Conservation (phyloP, 2,888 invertebrate species). For the Galerucella nymphaeae region DNA sequence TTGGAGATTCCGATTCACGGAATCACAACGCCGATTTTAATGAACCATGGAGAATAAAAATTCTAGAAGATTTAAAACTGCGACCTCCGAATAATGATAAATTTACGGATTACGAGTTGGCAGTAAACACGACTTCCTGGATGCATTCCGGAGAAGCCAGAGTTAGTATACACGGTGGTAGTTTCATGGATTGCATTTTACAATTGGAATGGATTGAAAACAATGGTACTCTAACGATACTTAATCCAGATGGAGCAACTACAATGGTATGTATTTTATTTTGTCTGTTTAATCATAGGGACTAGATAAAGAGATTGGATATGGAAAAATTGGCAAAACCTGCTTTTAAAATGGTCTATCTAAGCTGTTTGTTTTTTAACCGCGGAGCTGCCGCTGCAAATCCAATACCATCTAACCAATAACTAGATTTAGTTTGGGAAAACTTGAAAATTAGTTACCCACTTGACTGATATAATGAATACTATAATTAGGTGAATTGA, state of each 20-base stretch:
- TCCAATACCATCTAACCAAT: no score
- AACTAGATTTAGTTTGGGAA: no score
- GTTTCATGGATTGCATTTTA: slow-evolving; percentile 80
- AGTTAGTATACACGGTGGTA: slow-evolving; percentile 56
- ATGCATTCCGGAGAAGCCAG: slow-evolving; percentile 85
- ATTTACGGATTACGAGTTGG: slow-evolving; percentile 73
- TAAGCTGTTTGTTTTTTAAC: no score
- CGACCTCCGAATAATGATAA: slow-evolving; percentile 63
- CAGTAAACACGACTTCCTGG: slow-evolving; percentile 88
- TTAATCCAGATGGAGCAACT: slow-evolving; percentile 81
- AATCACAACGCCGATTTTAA: slow-evolving; percentile 71
- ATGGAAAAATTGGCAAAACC: no score
- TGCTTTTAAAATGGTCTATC: no score
- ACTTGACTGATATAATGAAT: no score
- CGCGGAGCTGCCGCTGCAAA: no score
- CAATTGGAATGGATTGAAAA: slow-evolving; percentile 85
- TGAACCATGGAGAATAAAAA: slow-evolving; percentile 80
- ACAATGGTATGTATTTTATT: slow-evolving; percentile 71
- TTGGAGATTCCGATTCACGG: slow-evolving; percentile 53
- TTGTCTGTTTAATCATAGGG: not conserved
- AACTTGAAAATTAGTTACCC: no score
- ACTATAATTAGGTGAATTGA: no score
- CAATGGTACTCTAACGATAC: slow-evolving; percentile 74
- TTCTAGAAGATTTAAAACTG: slow-evolving; percentile 75
- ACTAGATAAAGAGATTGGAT: not conserved